Evolutionary conservation across 2,113 vertebrate genomes (phyloP).

Genomic region (Strigops habroptila): DNA sequence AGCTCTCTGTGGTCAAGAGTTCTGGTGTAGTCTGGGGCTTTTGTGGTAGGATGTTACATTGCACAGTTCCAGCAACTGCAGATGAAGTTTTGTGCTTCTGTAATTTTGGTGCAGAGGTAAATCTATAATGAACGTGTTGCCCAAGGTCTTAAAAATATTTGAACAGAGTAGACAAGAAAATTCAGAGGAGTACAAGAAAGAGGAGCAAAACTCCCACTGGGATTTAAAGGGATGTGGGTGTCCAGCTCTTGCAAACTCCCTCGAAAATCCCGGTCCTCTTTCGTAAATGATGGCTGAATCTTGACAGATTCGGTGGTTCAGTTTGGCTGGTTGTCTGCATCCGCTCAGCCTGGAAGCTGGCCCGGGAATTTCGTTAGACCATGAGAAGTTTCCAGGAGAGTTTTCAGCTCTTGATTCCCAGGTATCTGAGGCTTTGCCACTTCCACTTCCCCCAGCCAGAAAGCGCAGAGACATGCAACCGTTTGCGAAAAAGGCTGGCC

Average conservation of each 20-base stretch:
- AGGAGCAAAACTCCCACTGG: neutral
- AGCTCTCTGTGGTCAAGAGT: neutral
- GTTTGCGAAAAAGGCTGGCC: conserved; percentile 32
- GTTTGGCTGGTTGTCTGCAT: conserved; percentile 52
- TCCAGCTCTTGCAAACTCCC: neutral
- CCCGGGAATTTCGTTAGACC: conserved; percentile 58
- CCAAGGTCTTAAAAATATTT: neutral
- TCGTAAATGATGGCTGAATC: neutral
- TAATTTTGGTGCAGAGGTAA: neutral
- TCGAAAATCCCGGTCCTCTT: neutral
- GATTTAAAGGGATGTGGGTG: neutral
- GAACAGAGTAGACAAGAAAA: neutral
- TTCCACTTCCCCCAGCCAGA: conserved; percentile 57
- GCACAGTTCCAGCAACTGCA: neutral
- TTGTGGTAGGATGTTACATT: neutral
- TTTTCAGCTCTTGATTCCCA: conserved; percentile 62
- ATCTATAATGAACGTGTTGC: neutral
- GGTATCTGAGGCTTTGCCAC: conserved; percentile 63
- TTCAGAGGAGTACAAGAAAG: neutral
- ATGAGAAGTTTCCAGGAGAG: conserved; percentile 61
- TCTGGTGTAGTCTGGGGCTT: neutral
- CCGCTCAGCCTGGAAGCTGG: conserved; percentile 47
- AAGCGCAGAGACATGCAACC: conserved; percentile 35
- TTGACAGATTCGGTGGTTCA: conserved; percentile 48
- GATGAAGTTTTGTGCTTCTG: neutral